Percentiles rank a stretch among this genome's conserved stretches.
phyloP scores from a whole-genome alignment of 2,797 vertebrate species.

The Danionella dracula region DNA sequence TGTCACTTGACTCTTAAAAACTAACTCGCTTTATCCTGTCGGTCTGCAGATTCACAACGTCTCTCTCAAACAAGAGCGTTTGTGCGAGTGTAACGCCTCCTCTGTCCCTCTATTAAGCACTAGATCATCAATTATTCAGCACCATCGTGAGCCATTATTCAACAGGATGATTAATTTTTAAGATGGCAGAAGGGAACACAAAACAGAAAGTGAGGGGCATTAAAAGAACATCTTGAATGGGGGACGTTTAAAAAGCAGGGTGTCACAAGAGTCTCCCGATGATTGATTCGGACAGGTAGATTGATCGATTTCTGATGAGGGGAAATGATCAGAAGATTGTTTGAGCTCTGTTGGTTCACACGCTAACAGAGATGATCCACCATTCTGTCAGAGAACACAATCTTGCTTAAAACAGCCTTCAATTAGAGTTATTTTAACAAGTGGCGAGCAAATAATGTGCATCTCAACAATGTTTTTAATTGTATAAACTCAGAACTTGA shows the following conservation, averaged over 20 bases:
- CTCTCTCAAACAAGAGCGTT: constrained; percentile 48
- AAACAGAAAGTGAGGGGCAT: constrained; percentile 61
- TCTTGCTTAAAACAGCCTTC: background rate
- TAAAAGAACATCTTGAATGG: constrained; percentile 61
- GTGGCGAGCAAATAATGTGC: too few species aligned
- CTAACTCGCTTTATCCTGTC: background rate
- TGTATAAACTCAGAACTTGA: too few species aligned
- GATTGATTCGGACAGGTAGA: constrained; percentile 27
- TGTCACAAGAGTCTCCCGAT: background rate
- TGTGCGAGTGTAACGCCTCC: constrained; percentile 55
- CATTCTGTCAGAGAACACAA: constrained; percentile 3
- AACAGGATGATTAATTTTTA: constrained; percentile 78
- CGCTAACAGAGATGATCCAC: background rate
- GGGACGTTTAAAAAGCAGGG: constrained; percentile 34
- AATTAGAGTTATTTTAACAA: background rate
- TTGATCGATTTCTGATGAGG: constrained; percentile 15
- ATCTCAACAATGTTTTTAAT: too few species aligned
- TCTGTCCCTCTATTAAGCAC: constrained; percentile 64
- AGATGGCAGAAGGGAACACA: constrained; percentile 62
- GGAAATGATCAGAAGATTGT: constrained; percentile 10
- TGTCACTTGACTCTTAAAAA: background rate
- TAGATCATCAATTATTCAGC: constrained; percentile 76
- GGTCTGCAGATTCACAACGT: constrained; percentile 47
- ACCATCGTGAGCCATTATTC: constrained; percentile 75
- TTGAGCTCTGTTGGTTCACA: background rate